Evolutionary conservation across 2,797 vertebrate species (phyloP).

Genomic region (Hylomyscus alleni): DNA sequence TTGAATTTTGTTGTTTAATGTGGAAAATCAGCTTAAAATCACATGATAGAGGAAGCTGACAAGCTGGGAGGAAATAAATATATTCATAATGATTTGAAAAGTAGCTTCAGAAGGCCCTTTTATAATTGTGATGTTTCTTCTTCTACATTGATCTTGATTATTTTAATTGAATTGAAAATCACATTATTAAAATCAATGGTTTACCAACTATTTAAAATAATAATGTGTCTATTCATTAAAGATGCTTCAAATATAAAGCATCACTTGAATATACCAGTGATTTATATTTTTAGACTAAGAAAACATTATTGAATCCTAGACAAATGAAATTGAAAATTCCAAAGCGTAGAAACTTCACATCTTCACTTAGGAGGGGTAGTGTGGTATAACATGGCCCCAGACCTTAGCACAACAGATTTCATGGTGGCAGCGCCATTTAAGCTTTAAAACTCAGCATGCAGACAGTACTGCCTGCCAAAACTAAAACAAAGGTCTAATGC

Average conservation of each 20-base stretch:
- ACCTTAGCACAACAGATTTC: neutral
- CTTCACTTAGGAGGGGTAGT: neutral
- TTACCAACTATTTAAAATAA: neutral
- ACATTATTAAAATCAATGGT: neutral
- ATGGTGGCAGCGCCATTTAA: no score
- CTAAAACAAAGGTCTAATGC: no score
- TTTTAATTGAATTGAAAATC: neutral
- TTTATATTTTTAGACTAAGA: slow-evolving; percentile 19
- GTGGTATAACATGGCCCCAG: no score
- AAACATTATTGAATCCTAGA: neutral
- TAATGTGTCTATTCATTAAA: neutral
- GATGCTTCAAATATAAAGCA: neutral
- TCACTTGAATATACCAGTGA: neutral
- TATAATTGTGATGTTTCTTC: neutral
- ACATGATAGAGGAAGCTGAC: neutral
- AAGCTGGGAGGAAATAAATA: neutral
- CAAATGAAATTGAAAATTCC: neutral
- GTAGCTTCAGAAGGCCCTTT: neutral
- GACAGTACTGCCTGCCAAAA: neutral
- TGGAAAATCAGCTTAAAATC: neutral
- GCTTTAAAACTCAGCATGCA: neutral
- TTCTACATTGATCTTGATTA: neutral
- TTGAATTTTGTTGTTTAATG: neutral
- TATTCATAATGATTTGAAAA: neutral
- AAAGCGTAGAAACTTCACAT: neutral